Evolutionary conservation across 2,113 vertebrate species (phyloP), one percentile per base, ranked within the genome.

Genomic region (Hyla sarda): DNA sequence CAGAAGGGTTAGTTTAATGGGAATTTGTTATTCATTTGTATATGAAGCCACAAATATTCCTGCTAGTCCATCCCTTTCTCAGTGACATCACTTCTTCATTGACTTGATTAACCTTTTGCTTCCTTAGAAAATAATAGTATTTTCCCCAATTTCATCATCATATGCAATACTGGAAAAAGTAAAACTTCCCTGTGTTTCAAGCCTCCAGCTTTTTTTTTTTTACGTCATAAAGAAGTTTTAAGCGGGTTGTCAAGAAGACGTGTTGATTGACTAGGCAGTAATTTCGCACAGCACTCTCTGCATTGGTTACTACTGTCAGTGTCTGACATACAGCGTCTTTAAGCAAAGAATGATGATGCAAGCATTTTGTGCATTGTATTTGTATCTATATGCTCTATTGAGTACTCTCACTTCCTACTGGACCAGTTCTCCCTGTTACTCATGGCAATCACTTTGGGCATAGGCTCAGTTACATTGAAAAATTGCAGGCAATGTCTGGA

Each of bases 81-180:
- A 60, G n/a, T 60, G 11, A 25, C 11, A 25, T 60, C 2, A 25
- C 56, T 25, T 60, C n/a, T 60, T 14, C 1, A 10, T 25, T 60
- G 23, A 60, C n/a, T 2, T 11, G 3, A 30, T 30, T 65, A 28
- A 62, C 25, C 2, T 65, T 58, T 65, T 30, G 12, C 25, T 65
- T 32, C 14, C 30, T 32, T 65, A 1, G 7, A 65, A 32, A 65
- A 5, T 16, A 65, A 8, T 5, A 62, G 25, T 14, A 17, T 65
- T 65, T 65, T 65, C 62, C 62, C 56, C 28, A 30, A 30, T 65
- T 65, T 65, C 62, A 16, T 65, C 62, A 65, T 65, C 23, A 58
- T n/a, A n/a, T 58, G 14, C 56, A 9, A 58, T n/a, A 0, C 23
- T 58, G 56, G 62, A 3, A 3, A 32, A 1, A 65, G 28, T 65